A percentile compares a stretch with the other conserved stretches of the same genome.
phyloP scores from a whole-genome alignment of 2,888 invertebrate genomes.

The Stenodema calcarata region DNA sequence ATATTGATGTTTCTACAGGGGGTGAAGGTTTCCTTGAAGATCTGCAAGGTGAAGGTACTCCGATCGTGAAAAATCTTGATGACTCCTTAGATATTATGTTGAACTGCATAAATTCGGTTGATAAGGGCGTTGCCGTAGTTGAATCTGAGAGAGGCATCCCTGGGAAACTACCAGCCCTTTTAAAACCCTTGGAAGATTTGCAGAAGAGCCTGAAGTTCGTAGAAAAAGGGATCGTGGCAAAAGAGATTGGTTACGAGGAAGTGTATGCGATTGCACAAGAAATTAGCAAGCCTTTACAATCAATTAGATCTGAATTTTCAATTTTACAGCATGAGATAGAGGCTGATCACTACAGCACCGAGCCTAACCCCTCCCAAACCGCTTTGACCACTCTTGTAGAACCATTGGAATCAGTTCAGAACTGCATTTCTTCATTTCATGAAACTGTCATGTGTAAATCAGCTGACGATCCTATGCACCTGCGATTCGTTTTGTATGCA shows the following conservation, averaged over 20 bases:
- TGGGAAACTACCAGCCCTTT: constrained; percentile 50
- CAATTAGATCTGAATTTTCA: constrained; percentile 56
- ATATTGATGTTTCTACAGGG: constrained; percentile 53
- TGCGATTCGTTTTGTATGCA: constrained; percentile 57
- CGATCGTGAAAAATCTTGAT: constrained; percentile 55
- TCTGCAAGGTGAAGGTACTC: constrained; percentile 54
- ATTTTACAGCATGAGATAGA: constrained; percentile 57
- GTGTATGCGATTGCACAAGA: constrained; percentile 53
- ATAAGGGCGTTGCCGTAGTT: constrained; percentile 52
- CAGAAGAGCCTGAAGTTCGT: constrained; percentile 53
- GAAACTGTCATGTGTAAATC: constrained; percentile 58
- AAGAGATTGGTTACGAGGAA: constrained; percentile 49
- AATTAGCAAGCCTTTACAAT: constrained; percentile 57
- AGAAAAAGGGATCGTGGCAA: constrained; percentile 44
- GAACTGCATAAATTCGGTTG: constrained; percentile 55
- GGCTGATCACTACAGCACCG: constrained; percentile 54
- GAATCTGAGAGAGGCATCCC: constrained; percentile 48
- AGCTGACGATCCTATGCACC: constrained; percentile 56
- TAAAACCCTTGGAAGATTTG: constrained; percentile 55
- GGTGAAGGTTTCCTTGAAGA: constrained; percentile 56
- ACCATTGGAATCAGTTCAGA: constrained; percentile 60
- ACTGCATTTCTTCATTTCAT: constrained; percentile 60
- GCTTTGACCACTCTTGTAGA: constrained; percentile 52
- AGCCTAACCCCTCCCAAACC: constrained; percentile 11
- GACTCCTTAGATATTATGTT: constrained; percentile 55